Conservation (phyloP, 2,888 invertebrate genomes). For the Eupithecia abbreviata region DNA sequence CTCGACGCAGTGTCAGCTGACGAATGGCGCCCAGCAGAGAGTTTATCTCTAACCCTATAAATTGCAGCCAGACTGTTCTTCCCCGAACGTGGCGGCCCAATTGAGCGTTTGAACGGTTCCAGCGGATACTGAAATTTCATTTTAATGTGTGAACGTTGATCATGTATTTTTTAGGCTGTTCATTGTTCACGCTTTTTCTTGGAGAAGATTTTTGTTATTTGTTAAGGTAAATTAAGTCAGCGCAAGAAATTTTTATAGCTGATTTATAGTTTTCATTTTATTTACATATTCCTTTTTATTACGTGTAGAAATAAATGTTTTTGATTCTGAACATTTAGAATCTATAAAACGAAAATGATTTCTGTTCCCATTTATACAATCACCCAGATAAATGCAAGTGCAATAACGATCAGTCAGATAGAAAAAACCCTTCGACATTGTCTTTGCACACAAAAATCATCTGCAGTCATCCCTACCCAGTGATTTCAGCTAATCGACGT, state of each 20-base stretch:
- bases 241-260: not conserved
- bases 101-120: constrained; percentile 44
- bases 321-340: not conserved
- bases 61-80: constrained; percentile 66
- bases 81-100: constrained; percentile 50
- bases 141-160: constrained; percentile 11
- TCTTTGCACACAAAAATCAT: constrained; percentile 28
- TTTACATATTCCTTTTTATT: not conserved
- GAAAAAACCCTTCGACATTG: constrained; percentile 15
- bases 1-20: constrained; percentile 54
- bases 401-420: constrained; percentile 9
- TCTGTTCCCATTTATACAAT: not conserved
- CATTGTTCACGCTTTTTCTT: not conserved
- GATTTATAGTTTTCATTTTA: not conserved
- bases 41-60: constrained; percentile 78
- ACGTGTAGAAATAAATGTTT: not conserved
- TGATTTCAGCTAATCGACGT: constrained; percentile 34
- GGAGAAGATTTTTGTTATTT: not conserved
- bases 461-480: constrained; percentile 32
- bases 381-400: not conserved
- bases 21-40: constrained; percentile 65
- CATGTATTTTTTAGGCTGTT: not conserved
- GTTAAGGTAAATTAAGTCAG: not conserved
- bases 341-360: not conserved
- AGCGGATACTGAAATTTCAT: constrained; percentile 40